Conservation (phyloP, 2,888 invertebrate species). For the Ligdia adustata region DNA sequence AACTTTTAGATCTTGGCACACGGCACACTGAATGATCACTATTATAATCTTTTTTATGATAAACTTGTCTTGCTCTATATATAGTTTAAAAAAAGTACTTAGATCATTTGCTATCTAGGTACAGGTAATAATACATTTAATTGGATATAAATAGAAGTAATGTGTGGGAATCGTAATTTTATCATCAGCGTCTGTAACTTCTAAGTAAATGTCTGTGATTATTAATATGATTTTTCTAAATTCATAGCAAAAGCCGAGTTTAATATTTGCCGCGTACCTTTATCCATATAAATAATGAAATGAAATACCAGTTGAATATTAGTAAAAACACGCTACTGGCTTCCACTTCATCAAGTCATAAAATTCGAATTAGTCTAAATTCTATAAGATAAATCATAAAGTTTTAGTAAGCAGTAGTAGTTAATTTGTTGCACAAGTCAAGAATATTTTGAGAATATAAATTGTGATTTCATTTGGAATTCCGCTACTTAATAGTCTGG, state of each 20-base stretch:
- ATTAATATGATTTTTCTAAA: background rate
- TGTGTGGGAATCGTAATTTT: background rate
- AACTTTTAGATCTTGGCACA: too few species aligned
- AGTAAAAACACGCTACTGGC: slow-evolving; percentile 6
- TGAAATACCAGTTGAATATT: slow-evolving; percentile 9
- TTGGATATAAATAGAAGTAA: too few species aligned
- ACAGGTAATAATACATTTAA: too few species aligned
- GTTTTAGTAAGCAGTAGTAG: background rate
- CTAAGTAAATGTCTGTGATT: too few species aligned
- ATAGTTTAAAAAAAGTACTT: too few species aligned
- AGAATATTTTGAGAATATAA: slow-evolving; percentile 1
- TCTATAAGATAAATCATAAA: slow-evolving; percentile 2
- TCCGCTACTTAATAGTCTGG: too few species aligned
- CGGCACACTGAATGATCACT: too few species aligned
- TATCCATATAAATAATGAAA: slow-evolving; percentile 4
- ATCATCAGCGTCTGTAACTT: background rate
- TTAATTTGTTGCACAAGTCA: background rate
- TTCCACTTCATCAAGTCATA: slow-evolving; percentile 3
- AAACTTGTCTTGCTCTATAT: too few species aligned
- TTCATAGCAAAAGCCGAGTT: background rate
- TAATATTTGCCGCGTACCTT: background rate
- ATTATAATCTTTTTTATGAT: too few species aligned
- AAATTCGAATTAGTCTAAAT: slow-evolving; percentile 10
- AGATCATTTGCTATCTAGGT: too few species aligned
- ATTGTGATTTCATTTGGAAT: slow-evolving; percentile 1